These are phyloP conservation scores for Lucilia sericata DNA, from an alignment of 1,140 invertebrate species.

Conservation along the genomic window DNA sequence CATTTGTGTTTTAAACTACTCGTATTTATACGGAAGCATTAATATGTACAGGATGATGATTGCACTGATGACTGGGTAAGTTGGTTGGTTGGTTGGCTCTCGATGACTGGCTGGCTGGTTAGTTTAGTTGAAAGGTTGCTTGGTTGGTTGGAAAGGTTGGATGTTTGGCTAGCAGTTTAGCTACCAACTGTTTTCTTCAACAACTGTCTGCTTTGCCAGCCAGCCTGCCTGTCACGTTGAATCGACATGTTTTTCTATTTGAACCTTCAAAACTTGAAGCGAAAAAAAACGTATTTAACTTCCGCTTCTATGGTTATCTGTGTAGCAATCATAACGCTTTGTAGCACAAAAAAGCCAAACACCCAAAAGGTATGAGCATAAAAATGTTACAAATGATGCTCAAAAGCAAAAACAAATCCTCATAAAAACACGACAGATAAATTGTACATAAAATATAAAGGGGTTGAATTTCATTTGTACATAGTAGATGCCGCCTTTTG, in stretches of 20 bases:
- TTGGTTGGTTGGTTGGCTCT: not conserved
- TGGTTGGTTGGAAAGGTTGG: not conserved
- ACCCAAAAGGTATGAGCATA: not conserved
- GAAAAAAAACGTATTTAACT: not conserved
- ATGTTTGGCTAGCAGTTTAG: not conserved
- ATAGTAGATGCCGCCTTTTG: not conserved
- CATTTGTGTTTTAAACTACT: no score
- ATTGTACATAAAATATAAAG: not conserved
- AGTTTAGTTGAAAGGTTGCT: not conserved
- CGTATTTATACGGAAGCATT: no score
- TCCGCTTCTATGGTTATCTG: not conserved
- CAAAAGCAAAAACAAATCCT: not conserved
- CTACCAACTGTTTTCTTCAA: not conserved
- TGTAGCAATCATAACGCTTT: not conserved
- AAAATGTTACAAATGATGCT: not conserved
- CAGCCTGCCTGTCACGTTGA: not conserved
- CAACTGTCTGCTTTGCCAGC: not conserved
- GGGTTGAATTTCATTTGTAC: not conserved
- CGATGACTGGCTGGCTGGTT: not conserved
- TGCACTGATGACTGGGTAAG: no score
- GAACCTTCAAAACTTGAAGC: not conserved
- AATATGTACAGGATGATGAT: no score
- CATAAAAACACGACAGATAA: not conserved
- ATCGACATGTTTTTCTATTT: constrained; percentile 1
- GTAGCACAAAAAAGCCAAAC: not conserved